Base-by-base conservation (phyloP, 2,113 vertebrate species). In the Echinops telfairi region DNA sequence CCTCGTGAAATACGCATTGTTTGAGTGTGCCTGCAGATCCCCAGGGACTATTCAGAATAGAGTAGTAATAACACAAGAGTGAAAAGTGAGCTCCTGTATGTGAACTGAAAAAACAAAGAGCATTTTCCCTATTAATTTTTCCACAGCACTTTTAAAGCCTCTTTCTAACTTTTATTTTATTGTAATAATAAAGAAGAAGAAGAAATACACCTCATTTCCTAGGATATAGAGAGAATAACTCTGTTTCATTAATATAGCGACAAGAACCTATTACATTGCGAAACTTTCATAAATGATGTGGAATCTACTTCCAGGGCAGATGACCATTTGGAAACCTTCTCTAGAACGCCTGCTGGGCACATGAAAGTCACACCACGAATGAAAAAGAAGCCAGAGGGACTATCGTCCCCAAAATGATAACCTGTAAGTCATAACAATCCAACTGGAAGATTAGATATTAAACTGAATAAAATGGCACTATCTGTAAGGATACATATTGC, bases 371-470 rank as follows among this genome's bases (percentile, higher is more conserved):
- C 58, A 82, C 77, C 11, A 47, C 2, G 22, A 89, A 91, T 75
- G 71, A 93, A 94, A 89, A 64, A 57, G 83, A 95, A 76, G 43
- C 31, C 64, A 75, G 47, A 88, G 64, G 33, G 87, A 68, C 82
- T 73, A 60, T 22, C 0, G 43, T 93, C 62, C 29, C 33, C 78
- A 36, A 94, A 95, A 92, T 83, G 94, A 88, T 90, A 78, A 90
- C 89, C 68, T 40, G 14, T 88, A 89, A 53, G 47, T 79, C 76
- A 83, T 83, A 90, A 96, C 92, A 33, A 92, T 93, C 89, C 94
- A 94, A 91, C 40, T 83, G 43, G 40, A 88, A 96, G 94, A 90
- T 91, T 86, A 93, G 91, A 94, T 94, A 89, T 47, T 85, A 88
- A 78, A 83, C 62, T 86, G 36, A 79, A 79, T 93, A 89, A 90